phyloP scores from a whole-genome alignment of 2,113 vertebrate species.

The Pleuronectes platessa region DNA sequence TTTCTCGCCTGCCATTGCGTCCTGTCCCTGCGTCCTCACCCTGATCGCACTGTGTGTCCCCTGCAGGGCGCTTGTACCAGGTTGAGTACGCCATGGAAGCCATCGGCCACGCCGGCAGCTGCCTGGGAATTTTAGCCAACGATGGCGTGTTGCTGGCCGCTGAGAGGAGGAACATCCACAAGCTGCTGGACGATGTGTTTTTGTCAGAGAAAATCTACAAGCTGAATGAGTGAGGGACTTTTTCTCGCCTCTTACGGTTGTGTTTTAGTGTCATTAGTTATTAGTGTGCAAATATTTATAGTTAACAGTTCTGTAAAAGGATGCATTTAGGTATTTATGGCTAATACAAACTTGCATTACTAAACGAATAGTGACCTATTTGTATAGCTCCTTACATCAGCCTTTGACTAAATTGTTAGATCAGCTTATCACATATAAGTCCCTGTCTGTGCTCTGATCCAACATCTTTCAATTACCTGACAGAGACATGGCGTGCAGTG shows the following conservation, averaged over 20 bases:
- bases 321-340: too few relatives aligned
- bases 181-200: constrained; percentile 48
- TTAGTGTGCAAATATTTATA: neutral
- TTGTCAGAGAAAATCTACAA: constrained; percentile 55
- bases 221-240: constrained; percentile 40
- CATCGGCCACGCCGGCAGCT: constrained; percentile 47
- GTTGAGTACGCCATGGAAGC: constrained; percentile 50
- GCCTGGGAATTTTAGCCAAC: constrained; percentile 43
- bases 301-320: too few relatives aligned
- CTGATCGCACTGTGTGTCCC: neutral
- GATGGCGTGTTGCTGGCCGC: constrained; percentile 47
- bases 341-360: too few relatives aligned
- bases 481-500: constrained; percentile 99
- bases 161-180: constrained; percentile 51
- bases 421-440: neutral
- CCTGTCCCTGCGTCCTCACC: neutral
- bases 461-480: too few relatives aligned
- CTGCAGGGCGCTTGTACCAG: constrained; percentile 93
- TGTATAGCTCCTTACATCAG: too few relatives aligned
- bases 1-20: neutral
- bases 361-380: too few relatives aligned
- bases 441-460: neutral
- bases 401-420: too few relatives aligned
- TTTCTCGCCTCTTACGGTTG: neutral
- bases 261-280: too few relatives aligned